Base-by-base conservation (phyloP, 2,113 vertebrate species). In the Rissa tridactyla region DNA sequence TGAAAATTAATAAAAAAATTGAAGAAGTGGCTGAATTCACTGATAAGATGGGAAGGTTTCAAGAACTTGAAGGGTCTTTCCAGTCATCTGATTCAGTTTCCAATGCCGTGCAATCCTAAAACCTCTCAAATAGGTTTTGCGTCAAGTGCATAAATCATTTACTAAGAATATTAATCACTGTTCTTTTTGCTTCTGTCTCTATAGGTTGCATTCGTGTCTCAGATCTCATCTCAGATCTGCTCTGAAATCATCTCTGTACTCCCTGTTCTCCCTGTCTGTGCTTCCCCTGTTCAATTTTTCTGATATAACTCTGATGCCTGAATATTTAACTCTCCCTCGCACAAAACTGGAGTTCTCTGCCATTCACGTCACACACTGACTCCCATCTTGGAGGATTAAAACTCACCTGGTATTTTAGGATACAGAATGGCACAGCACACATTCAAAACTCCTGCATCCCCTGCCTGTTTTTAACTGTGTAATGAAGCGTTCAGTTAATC, bases 1-100 rank as follows among this genome's bases (percentile, higher is more conserved):
- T 47, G 58, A 91, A 90, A 94, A 94, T 83, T 73, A 92, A 85
- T 78, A 5, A 95, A 80, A 91, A 91, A 88, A 65, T 61, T 1
- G 0, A 92, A 93, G 69, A 86, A 80, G n/a, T 72, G 21, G 4
- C 5, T 66, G 58, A 62, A 76, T 66, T 66, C 13, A 17, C 25
- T 69, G 46, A 8, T 23, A 40, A 60, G 38, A 73, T 38, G 14
- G 71, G 60, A 77, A 70, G 11, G 26, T 16, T 92, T 80, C 22
- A 36, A 60, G 78, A 80, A 64, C 58, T 12, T 40, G 42, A 40
- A 94, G 58, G 18, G 54, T 82, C 38, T 72, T 95, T 51, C 23
- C 47, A 69, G 52, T 51, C 46, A 71, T 66, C 20, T 1, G 1
- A 13, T 82, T 70, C 27, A 58, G 51, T 52, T 84, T 82, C 77